A percentile compares a stretch with the other conserved stretches of the same genome.
These are phyloP conservation scores for Steatocranus sp. DNA, from an alignment of 2,797 vertebrate genomes.

Conservation along the genomic window DNA sequence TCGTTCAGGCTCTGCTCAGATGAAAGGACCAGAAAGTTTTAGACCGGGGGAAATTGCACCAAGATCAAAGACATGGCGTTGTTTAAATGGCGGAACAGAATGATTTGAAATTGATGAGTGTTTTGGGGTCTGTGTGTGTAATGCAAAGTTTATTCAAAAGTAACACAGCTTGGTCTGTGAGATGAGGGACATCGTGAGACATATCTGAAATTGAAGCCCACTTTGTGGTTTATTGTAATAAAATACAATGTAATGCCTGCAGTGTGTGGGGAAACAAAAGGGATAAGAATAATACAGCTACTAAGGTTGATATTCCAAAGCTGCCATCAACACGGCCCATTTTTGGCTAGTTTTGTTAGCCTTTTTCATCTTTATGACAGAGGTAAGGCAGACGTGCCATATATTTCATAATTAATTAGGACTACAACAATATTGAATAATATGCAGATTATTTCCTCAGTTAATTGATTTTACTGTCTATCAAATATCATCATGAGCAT, in stretches of 20 bases:
- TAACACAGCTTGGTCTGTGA: not conserved
- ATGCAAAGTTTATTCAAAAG: constrained; percentile 22
- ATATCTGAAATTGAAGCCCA: not conserved
- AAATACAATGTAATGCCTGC: not conserved
- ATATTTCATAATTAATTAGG: not conserved
- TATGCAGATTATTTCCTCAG: not conserved
- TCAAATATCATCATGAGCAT: not conserved
- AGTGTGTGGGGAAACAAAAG: not conserved
- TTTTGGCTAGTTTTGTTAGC: not conserved
- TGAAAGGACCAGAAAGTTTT: constrained; percentile 63
- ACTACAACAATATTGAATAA: not conserved
- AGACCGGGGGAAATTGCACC: constrained; percentile 14
- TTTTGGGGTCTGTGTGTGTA: constrained; percentile 12
- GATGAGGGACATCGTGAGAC: not conserved
- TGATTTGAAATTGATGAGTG: constrained; percentile 30
- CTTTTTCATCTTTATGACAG: not conserved
- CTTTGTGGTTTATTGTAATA: not conserved
- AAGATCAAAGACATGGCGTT: constrained; percentile 49
- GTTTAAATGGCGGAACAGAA: constrained; percentile 44
- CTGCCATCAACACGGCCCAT: not conserved
- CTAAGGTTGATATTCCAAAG: not conserved
- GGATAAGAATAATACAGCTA: not conserved
- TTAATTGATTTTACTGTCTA: not conserved
- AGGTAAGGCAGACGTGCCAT: not conserved
- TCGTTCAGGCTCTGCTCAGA: constrained; percentile 39